Evolutionary conservation across 2,113 vertebrate species (phyloP).

Genomic region (Rynchops niger): DNA sequence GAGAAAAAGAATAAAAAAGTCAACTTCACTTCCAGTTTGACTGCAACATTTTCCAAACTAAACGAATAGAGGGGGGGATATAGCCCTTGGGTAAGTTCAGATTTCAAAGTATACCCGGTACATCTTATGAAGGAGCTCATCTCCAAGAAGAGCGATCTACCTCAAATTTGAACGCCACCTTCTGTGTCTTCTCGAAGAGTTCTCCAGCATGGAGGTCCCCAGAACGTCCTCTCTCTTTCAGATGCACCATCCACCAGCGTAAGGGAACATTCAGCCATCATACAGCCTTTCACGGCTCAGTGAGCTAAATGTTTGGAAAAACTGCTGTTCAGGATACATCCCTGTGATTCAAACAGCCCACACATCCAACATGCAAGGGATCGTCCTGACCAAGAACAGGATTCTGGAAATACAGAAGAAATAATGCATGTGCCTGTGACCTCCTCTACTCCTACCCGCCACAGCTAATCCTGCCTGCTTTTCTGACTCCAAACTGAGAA

Average conservation of each 20-base stretch:
- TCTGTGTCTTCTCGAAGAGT: neutral
- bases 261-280: accelerated
- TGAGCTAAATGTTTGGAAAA: neutral
- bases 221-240: neutral
- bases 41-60: conserved; percentile 17
- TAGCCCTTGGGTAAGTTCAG: neutral
- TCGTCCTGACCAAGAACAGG: neutral
- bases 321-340: neutral
- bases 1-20: neutral
- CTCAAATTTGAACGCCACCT: neutral
- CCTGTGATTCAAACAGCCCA: neutral
- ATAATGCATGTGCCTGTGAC: too few relatives aligned
- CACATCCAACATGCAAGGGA: accelerated
- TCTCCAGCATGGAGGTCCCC: neutral
- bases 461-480: neutral
- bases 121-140: neutral
- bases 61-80: neutral
- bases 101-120: neutral
- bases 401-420: neutral
- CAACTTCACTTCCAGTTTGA: neutral
- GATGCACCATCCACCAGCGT: neutral
- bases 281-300: neutral
- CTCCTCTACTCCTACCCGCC: neutral
- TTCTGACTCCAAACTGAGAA: neutral
- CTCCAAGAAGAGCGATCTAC: conserved; percentile 9